phyloP scores from a whole-genome alignment of 2,888 invertebrate genomes.

The Cosmorhoe ocellata region DNA sequence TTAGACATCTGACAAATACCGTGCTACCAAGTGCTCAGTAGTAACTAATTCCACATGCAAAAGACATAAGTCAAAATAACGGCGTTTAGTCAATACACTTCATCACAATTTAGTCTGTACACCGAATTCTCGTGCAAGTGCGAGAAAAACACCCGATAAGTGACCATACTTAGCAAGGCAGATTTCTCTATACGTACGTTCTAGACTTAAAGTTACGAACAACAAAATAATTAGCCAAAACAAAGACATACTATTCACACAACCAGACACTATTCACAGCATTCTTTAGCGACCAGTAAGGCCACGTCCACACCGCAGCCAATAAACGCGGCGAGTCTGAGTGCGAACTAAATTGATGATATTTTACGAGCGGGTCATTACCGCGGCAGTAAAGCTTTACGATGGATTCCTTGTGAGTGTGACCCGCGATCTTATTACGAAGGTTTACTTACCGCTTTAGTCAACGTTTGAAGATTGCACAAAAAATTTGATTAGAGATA shows the following conservation, averaged over 20 bases:
- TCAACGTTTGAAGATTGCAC: neutral
- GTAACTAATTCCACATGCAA: no score
- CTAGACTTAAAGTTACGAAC: no score
- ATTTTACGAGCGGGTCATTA: slow-evolving; percentile 74
- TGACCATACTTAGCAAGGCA: no score
- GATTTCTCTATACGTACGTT: no score
- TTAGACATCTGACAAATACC: no score
- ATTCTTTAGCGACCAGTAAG: slow-evolving; percentile 18
- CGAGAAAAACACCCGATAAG: no score
- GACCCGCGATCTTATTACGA: slow-evolving; percentile 68
- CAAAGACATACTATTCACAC: neutral
- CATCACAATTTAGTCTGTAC: no score
- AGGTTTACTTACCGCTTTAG: slow-evolving; percentile 33
- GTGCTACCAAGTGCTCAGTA: no score
- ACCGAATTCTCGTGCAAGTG: no score
- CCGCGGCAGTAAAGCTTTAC: slow-evolving; percentile 72
- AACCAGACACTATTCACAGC: slow-evolving; percentile 3
- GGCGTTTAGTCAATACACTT: no score
- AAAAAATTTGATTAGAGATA: neutral
- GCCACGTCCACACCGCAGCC: slow-evolving; percentile 29
- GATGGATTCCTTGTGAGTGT: slow-evolving; percentile 67
- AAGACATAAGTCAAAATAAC: no score
- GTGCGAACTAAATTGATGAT: slow-evolving; percentile 77
- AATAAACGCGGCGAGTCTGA: slow-evolving; percentile 44
- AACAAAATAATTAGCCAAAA: neutral